These are phyloP conservation scores for Augochlorella aurata DNA, from an alignment of 2,888 invertebrate genomes.

Conservation along the genomic window DNA sequence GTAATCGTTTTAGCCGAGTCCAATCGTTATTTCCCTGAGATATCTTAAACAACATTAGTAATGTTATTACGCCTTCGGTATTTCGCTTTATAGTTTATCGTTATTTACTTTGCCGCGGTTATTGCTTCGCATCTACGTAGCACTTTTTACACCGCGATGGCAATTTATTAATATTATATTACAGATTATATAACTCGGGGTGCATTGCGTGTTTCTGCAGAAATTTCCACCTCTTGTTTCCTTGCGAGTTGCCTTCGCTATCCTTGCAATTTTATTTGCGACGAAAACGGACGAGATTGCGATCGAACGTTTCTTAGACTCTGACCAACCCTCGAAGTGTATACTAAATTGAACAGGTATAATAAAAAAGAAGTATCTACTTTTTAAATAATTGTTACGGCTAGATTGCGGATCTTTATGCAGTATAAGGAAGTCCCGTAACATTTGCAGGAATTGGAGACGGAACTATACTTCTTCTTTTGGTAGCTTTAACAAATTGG, in stretches of 20 bases:
- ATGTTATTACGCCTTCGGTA: slow-evolving; percentile 8
- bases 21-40: slow-evolving; percentile 14
- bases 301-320: neutral
- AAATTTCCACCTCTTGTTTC: neutral
- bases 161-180: neutral
- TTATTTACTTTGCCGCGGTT: slow-evolving; percentile 15
- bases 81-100: slow-evolving; percentile 14
- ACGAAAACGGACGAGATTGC: too few relatives aligned
- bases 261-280: too few relatives aligned
- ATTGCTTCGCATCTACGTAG: neutral
- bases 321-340: neutral
- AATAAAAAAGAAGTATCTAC: too few relatives aligned
- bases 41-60: slow-evolving; percentile 26
- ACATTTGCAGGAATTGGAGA: too few relatives aligned
- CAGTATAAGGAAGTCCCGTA: too few relatives aligned
- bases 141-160: neutral
- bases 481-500: too few relatives aligned
- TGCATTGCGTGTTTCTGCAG: neutral
- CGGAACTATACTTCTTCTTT: too few relatives aligned
- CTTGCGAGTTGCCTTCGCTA: neutral
- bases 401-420: too few relatives aligned
- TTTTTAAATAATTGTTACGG: too few relatives aligned
- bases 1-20: slow-evolving; percentile 6
- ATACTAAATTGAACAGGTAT: too few relatives aligned
- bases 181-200: neutral